Base-by-base conservation (phyloP, 2,888 invertebrate genomes). In the Heliconius aoede region DNA sequence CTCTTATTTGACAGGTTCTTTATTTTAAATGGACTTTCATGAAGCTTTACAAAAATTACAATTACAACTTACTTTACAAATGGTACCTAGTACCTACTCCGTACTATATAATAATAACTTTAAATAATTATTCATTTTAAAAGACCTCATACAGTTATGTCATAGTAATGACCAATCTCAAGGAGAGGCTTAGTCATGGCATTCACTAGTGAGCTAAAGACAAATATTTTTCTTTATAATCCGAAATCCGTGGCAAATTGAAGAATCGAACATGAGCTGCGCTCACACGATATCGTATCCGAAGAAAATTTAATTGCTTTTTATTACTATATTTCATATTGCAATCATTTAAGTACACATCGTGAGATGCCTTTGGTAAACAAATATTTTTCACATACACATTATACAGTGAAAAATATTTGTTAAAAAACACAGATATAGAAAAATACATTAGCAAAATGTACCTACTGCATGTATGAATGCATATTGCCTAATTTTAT, bases 201-300 rank as follows among this genome's bases (percentile, higher is more conserved):
- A 84, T 83, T 85, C 82, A 85, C 82, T 83, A 77, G 83, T 83
- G 85, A 86, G 84, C 85, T 82, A 78, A 81, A 86, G 84, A 86
- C 86, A 90, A 92, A 92, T 89, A 89, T 91, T 90, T 83, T 86
- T 85, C 79, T 80, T 86, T 83, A 80, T 82, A 88, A 84, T 85
- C 86, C 81, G 85, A 87, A 85, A 86, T 84, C 85, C 88, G 83
- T 83, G 79, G 84, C 84, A 81, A 88, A 88, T 84, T 81, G 78
- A 82, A 81, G 74, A 72, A 71, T 77, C 79, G 68, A 74, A 30
- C 26, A 72, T 74, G 78, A 80, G 81, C 76, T 71, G 36, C 30
- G 36, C 67, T 55, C 69, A 73, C 71, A 71, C 64, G 61, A 76
- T 75, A 40, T 62, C 51, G 40, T 51, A 61, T 74, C 80, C 80